Evolutionary conservation across 2,113 vertebrate genomes (phyloP), one percentile per base, ranked within the genome.

Genomic region (Varanus salvator): DNA sequence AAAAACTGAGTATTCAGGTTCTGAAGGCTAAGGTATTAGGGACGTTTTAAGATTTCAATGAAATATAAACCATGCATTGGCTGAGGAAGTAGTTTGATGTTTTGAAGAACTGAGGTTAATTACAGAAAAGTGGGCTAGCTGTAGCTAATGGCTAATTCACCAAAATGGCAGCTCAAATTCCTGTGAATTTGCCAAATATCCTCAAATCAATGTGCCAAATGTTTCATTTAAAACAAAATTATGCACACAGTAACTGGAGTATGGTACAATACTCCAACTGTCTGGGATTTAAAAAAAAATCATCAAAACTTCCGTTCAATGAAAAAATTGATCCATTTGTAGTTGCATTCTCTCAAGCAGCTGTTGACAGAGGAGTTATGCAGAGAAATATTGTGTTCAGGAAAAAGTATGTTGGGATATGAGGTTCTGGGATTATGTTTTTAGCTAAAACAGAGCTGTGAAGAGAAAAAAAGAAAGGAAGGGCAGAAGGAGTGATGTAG

Each of bases 51-150:
- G 48, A 69, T 68, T 66, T 57, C 3, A 57, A 44, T 12, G 57
- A 78, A 69, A 69, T 29, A 84, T 31, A 34, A 44, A 4, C 69
- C 50, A 81, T 19, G 25, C 52, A 9, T 19, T 64, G 27, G 25
- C 7, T 66, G 29, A 78, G n/a, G 34, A 66, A 21, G 34, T 44
- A 14, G 0, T 25, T 77, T 23, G 50, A 23, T 54, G 0, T 71
- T 84, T 83, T 23, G 1, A 77, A 77, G 6, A 85, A 83, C 57
- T 27, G 83, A 80, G 0, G 0, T 76, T 87, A 86, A 38, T 0
- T 3, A 48, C 2, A 8, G 27, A 82, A 86, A 1, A 0, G 17
- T 19, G 84, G 88, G 52, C 8, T 0, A 0, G 29, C 7, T 12
- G 48, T 64, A 84, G 0, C 0, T 4, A 75, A 77, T 68, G 86